These are phyloP conservation scores for Albula goreensis DNA, from an alignment of 2,113 vertebrate species.

Conservation along the genomic window DNA sequence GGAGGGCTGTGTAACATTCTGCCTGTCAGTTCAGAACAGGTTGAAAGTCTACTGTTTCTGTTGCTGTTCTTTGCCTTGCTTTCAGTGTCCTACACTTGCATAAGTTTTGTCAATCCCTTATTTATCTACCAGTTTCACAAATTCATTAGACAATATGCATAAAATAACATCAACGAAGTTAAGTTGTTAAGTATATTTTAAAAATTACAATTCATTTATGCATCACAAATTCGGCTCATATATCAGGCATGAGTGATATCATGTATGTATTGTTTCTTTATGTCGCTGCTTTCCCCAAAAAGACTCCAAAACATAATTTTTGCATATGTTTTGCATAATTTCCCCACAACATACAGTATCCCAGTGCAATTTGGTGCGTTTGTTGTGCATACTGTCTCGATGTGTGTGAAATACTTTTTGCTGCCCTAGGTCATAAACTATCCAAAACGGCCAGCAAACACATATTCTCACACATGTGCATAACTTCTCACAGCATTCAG, in stretches of 20 bases:
- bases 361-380: background rate
- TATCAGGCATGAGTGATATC: no score
- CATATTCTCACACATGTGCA: background rate
- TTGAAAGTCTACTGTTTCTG: background rate
- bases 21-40: background rate
- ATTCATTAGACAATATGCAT: background rate
- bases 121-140: background rate
- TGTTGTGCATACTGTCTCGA: background rate
- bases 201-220: no score
- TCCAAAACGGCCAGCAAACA: background rate
- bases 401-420: background rate
- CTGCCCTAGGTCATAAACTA: background rate
- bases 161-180: no score
- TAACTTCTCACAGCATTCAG: background rate
- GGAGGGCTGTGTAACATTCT: background rate
- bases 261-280: background rate
- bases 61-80: background rate
- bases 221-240: no score
- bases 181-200: no score
- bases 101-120: no score
- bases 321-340: no score
- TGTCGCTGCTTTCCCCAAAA: background rate
- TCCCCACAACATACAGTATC: background rate
- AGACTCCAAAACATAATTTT: background rate
- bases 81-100: no score